These are phyloP conservation scores for Dasyurus viverrinus DNA, from an alignment of 2,113 vertebrate genomes.

Conservation along the genomic window DNA sequence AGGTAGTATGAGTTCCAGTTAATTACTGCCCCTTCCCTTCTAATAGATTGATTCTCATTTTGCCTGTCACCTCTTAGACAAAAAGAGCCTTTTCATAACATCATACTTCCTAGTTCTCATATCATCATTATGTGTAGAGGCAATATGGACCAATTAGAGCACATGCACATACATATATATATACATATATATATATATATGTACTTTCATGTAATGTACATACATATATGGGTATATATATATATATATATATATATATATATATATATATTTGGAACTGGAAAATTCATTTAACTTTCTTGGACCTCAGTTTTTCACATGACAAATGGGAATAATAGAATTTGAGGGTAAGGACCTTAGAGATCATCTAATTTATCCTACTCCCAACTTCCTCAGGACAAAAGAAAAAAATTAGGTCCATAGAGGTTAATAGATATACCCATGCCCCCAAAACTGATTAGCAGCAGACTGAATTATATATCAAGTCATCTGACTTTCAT, in stretches of 20 bases:
- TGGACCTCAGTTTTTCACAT: slow-evolving; percentile 34
- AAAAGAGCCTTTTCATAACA: neutral
- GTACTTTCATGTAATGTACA: too few species aligned
- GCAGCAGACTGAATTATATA: neutral
- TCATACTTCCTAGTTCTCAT: neutral
- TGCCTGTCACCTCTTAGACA: neutral
- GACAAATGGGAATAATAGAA: neutral
- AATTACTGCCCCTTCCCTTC: neutral
- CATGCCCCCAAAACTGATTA: neutral
- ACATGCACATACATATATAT: neutral
- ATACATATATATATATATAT: too few species aligned
- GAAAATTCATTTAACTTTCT: slow-evolving; percentile 29
- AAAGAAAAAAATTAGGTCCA: neutral
- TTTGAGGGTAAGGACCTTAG: neutral
- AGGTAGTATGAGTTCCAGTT: neutral
- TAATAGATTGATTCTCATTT: neutral
- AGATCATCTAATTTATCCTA: neutral
- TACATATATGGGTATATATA: too few species aligned
- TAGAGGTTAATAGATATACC: neutral
- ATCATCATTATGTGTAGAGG: neutral
- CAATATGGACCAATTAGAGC: neutral
- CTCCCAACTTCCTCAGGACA: neutral
- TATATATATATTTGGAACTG: neutral
- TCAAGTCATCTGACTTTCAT: neutral
- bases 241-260: neutral